Percentiles rank a stretch among this genome's conserved stretches.
Evolutionary conservation across 2,797 vertebrate genomes (phyloP).

Genomic region (Bucorvus abyssinicus): DNA sequence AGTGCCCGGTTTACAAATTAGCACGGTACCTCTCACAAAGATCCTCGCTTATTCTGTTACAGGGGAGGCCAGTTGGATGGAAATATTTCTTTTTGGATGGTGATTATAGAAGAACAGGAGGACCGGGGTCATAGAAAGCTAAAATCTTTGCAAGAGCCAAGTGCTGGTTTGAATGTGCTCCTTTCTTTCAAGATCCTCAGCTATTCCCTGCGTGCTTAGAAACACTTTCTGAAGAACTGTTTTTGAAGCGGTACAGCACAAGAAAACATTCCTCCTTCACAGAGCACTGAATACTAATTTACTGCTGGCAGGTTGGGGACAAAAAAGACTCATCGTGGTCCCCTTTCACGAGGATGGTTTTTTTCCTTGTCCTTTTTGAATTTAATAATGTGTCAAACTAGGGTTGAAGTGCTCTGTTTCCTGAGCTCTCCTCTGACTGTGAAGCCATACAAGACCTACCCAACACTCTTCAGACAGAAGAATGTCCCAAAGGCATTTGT

Average conservation of each 20-base stretch:
- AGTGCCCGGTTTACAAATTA: background rate
- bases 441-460: background rate
- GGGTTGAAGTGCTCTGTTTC: constrained; percentile 1
- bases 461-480: background rate
- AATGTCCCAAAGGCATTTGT: background rate
- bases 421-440: background rate
- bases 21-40: background rate
- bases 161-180: constrained; percentile 11
- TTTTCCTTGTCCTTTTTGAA: background rate
- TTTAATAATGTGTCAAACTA: background rate
- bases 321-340: background rate
- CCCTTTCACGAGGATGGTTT: background rate
- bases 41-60: background rate
- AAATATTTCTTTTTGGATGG: constrained; percentile 40
- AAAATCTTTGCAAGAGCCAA: constrained; percentile 33
- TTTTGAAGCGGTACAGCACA: constrained; percentile 22
- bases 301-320: background rate
- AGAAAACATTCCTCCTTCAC: constrained; percentile 1
- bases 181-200: constrained; percentile 27
- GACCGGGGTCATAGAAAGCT: constrained; percentile 7
- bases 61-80: background rate
- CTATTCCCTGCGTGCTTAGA: constrained; percentile 28
- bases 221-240: constrained; percentile 19
- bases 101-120: background rate
- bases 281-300: constrained; percentile 25